phyloP scores from a whole-genome alignment of 2,797 vertebrate species.

The Microctenopoma stevenorrisi region DNA sequence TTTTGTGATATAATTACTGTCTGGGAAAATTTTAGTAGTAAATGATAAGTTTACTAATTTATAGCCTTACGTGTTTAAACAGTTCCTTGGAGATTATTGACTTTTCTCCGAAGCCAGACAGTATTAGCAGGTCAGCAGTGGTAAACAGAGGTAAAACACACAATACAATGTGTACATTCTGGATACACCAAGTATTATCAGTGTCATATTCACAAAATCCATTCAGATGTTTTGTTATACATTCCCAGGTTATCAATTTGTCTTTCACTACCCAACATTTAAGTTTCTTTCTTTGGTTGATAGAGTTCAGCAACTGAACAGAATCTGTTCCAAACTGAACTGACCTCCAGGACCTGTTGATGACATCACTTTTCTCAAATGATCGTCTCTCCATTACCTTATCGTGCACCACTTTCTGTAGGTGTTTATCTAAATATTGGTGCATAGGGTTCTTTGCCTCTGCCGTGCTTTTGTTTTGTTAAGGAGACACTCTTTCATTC shows the following conservation, averaged over 20 bases:
- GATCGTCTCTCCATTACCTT: not conserved
- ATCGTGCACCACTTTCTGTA: conserved; percentile 10
- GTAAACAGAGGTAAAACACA: not conserved
- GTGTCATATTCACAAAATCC: not conserved
- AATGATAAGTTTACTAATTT: conserved; percentile 66
- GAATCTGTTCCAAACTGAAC: too few relatives aligned
- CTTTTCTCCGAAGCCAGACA: conserved; percentile 47
- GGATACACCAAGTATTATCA: not conserved
- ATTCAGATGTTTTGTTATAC: not conserved
- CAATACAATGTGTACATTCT: not conserved
- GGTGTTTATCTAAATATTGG: not conserved
- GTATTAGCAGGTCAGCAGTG: too few relatives aligned
- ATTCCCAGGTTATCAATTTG: not conserved
- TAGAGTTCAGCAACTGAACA: not conserved
- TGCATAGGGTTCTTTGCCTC: not conserved
- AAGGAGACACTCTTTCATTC: not conserved
- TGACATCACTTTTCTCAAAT: not conserved
- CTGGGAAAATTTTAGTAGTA: conserved; percentile 52
- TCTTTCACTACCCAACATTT: not conserved
- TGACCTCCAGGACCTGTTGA: not conserved
- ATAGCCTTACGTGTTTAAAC: conserved; percentile 24
- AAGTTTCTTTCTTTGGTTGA: not conserved
- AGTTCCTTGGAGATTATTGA: conserved; percentile 34
- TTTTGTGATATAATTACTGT: conserved; percentile 66
- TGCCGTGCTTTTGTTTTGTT: conserved; percentile 1